These are phyloP conservation scores for Diaperis boleti DNA, from an alignment of 2,888 invertebrate species.

Conservation along the genomic window DNA sequence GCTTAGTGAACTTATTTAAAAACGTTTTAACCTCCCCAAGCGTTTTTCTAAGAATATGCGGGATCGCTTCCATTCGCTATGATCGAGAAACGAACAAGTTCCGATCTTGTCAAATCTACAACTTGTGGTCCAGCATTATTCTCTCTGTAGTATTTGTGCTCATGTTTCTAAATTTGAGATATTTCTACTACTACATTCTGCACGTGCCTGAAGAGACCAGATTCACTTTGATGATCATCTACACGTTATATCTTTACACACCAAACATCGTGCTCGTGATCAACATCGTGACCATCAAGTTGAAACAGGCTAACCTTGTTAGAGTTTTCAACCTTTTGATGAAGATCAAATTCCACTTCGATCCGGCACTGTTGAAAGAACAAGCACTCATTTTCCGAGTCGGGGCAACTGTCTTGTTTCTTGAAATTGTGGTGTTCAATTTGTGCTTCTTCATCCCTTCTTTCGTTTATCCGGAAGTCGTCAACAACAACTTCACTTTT, in stretches of 20 bases:
- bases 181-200: conserved; percentile 7
- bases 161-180: conserved; percentile 10
- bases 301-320: conserved; percentile 11
- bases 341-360: not conserved
- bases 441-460: conserved; percentile 1
- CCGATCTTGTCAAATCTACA: not conserved
- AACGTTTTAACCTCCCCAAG: no score
- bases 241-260: not conserved
- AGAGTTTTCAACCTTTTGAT: not conserved
- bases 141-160: not conserved
- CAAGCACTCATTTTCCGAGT: not conserved
- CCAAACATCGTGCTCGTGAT: not conserved
- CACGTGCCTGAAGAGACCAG: not conserved
- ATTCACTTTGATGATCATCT: conserved; percentile 11
- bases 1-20: no score
- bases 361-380: no score
- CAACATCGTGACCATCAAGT: not conserved
- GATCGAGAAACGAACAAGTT: not conserved
- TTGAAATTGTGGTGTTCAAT: conserved; percentile 2
- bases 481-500: not conserved
- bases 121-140: conserved; percentile 1
- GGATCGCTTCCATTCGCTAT: conserved; percentile 3
- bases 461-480: conserved; percentile 4
- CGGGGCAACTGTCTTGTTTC: not conserved
- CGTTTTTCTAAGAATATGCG: not conserved